A percentile compares a stretch with the other conserved stretches of the same genome.
Evolutionary conservation across 2,888 invertebrate genomes (phyloP).

Genomic region (Nasonia oneida): DNA sequence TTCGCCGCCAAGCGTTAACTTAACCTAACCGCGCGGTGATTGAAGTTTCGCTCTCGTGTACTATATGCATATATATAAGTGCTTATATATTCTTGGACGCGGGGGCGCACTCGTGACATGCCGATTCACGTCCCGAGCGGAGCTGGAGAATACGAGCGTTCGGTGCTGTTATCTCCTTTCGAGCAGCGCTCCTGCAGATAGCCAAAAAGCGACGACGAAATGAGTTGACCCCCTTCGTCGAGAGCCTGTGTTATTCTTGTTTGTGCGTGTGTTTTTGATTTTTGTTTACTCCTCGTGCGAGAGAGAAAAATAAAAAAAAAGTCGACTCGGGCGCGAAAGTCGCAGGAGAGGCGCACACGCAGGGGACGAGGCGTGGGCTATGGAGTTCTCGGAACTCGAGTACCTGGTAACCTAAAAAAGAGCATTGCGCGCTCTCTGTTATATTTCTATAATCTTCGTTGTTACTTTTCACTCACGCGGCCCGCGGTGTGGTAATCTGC

Average conservation of each 20-base stretch:
- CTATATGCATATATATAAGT: background rate
- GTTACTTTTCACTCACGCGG: background rate
- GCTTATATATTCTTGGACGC: background rate
- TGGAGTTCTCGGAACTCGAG: constrained; percentile 36
- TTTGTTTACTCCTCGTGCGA: background rate
- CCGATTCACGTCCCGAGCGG: background rate
- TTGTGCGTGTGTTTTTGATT: constrained; percentile 22
- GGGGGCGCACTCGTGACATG: background rate
- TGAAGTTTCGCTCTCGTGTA: background rate
- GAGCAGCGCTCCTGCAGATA: background rate
- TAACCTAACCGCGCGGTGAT: background rate
- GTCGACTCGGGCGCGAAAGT: background rate
- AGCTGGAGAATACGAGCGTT: background rate
- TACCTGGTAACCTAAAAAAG: constrained; percentile 42
- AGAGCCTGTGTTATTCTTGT: constrained; percentile 32
- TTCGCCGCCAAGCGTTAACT: background rate
- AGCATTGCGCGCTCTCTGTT: background rate
- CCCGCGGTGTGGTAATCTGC: background rate
- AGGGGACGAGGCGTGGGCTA: constrained; percentile 55
- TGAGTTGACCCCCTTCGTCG: background rate
- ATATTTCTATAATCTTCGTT: background rate
- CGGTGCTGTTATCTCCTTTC: background rate
- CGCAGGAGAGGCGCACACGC: background rate
- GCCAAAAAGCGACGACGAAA: background rate
- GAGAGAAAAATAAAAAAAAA: background rate